Evolutionary conservation across 2,113 vertebrate species (phyloP).

Genomic region (Henicopernis longicauda): DNA sequence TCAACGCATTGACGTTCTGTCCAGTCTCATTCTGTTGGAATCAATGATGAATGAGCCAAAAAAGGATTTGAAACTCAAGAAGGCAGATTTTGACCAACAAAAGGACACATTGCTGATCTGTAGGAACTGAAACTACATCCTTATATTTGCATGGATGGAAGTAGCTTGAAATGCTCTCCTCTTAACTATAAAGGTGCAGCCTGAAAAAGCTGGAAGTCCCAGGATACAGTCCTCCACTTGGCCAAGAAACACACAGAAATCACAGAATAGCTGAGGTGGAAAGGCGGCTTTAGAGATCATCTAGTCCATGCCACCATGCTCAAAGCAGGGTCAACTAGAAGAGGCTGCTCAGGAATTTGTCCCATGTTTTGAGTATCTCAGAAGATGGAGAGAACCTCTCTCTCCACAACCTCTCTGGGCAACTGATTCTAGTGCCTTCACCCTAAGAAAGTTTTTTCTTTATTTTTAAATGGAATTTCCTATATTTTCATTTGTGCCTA

Average conservation of each 20-base stretch:
- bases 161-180: not conserved
- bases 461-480: not conserved
- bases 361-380: not conserved
- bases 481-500: not conserved
- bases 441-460: not conserved
- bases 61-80: not conserved
- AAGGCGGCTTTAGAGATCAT: not conserved
- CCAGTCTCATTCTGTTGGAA: not conserved
- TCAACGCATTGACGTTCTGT: not conserved
- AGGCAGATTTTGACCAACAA: not conserved
- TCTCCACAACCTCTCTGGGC: not conserved
- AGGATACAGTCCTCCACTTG: not conserved
- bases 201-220: not conserved
- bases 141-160: not conserved
- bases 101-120: not conserved
- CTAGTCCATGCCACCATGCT: accelerated
- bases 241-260: not conserved
- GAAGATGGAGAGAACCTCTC: not conserved
- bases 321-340: not conserved
- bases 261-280: not conserved
- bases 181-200: not conserved
- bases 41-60: not conserved
- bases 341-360: not conserved
- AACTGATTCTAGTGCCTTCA: not conserved
- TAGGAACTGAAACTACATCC: not conserved